These are phyloP conservation scores for Eupleurogrammus muticus DNA, from an alignment of 2,797 vertebrate genomes.

Conservation along the genomic window DNA sequence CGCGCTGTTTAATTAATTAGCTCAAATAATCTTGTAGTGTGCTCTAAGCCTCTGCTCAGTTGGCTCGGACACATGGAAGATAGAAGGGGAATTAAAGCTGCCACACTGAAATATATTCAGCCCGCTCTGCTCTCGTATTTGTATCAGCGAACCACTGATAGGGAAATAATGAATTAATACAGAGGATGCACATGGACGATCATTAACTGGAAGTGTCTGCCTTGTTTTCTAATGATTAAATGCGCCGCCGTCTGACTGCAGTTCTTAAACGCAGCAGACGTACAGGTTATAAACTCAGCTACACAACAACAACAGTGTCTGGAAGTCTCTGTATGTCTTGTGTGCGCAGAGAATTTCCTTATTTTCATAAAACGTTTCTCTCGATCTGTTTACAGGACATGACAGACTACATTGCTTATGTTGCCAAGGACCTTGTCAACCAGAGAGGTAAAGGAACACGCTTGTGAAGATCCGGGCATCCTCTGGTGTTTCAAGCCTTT, in stretches of 20 bases:
- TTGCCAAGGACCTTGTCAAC: conserved; percentile 93
- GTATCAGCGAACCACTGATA: conserved; percentile 25
- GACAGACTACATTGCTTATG: conserved; percentile 93
- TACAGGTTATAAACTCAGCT: background rate
- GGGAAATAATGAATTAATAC: conserved; percentile 29
- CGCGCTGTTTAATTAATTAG: conserved; percentile 58
- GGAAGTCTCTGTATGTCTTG: background rate
- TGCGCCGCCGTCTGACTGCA: background rate
- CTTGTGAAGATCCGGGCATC: background rate
- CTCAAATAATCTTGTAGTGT: conserved; percentile 51
- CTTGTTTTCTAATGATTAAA: conserved; percentile 17
- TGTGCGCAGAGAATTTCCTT: background rate
- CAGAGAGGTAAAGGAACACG: conserved; percentile 87
- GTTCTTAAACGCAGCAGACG: background rate
- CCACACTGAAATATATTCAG: conserved; percentile 36
- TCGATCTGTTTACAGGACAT: conserved; percentile 85
- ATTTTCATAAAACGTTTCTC: background rate
- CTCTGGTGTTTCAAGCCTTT: background rate
- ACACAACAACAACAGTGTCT: background rate
- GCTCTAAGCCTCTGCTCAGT: conserved; percentile 42
- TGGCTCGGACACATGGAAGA: conserved; percentile 37
- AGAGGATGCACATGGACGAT: conserved; percentile 13
- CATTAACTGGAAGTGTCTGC: conserved; percentile 8
- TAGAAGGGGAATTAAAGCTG: conserved; percentile 50
- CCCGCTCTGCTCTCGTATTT: conserved; percentile 41